Percentiles rank a stretch among this genome's conserved stretches.
phyloP scores from a whole-genome alignment of 2,797 vertebrate genomes.

The Sebastes itinus region DNA sequence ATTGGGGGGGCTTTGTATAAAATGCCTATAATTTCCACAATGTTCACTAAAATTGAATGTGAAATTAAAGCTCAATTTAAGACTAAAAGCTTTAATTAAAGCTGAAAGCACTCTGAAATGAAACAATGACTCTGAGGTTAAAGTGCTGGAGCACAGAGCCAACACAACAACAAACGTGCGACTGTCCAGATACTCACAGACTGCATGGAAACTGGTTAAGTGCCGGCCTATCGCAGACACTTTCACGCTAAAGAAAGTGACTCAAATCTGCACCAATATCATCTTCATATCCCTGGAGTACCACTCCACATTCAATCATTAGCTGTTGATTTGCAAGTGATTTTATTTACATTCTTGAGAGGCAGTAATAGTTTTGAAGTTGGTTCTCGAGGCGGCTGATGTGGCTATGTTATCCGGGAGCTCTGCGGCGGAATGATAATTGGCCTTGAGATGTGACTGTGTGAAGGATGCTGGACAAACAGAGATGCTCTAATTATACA shows the following conservation, averaged over 20 bases:
- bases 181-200: neutral
- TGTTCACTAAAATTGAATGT: neutral
- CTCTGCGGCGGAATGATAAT: conserved; percentile 77
- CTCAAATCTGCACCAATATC: conserved; percentile 27
- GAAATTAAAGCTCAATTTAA: neutral
- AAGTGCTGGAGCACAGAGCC: neutral
- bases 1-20: neutral
- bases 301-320: conserved; percentile 76
- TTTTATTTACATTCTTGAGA: conserved; percentile 83
- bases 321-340: conserved; percentile 78
- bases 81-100: neutral
- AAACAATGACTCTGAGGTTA: neutral
- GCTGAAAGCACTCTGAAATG: neutral
- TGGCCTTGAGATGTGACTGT: conserved; percentile 79
- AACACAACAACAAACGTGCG: conserved; percentile 8
- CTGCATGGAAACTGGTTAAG: conserved; percentile 4
- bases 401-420: conserved; percentile 63
- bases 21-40: neutral
- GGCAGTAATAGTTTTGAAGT: conserved; percentile 77
- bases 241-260: conserved; percentile 33
- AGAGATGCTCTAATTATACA: conserved; percentile 83
- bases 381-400: conserved; percentile 61
- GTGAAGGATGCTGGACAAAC: conserved; percentile 82
- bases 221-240: neutral
- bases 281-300: conserved; percentile 64